Base-by-base conservation (phyloP, 2,113 vertebrate species). In the Thalassoma bifasciatum region DNA sequence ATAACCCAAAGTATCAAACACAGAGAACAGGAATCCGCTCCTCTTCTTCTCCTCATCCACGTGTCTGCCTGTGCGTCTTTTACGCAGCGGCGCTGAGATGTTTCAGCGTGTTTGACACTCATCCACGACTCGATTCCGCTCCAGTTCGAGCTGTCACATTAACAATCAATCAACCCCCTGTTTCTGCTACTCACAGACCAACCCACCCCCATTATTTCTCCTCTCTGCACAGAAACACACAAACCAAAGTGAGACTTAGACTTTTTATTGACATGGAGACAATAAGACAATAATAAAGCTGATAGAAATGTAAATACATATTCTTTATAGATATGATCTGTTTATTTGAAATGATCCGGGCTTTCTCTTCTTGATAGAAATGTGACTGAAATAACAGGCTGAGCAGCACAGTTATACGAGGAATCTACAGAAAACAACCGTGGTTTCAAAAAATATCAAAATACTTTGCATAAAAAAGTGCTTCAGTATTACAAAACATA, bases 401-500 rank as follows among this genome's bases (percentile, higher is more conserved):
- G 40, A 81, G 77, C 81, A 85, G 76, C 77, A 65, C 70, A 69
- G 21, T 63, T 63, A 65, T 13, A 75, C 54, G 58, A 66, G 52
- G 36, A 66, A 40, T 22, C 16, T 66, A 87, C 62, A 44, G 36
- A 79, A 85, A 79, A 81, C 54, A 77, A 66, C 73, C 44, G 57
- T 63, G 71, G 47, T 90, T 91, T 91, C 87, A 92, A 93, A 93
- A 30, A 92, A 93, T 92, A 92, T 92, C 76, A 83, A 93, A 92
- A 93, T 84, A 82, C 76, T 91, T 89, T 90, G 86, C 83, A 81
- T 92, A 91, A 91, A 93, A 94, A 94, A 93, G 93, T 94, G 92
- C 93, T 87, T 83, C 72, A 89, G 91, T 94, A 89, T 90, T 80
- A 89, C 86, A 92, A 86, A 92, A 88, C 73, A 89, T 84, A 73